Percentiles rank a stretch among this genome's conserved stretches.
Conservation (phyloP, 2,113 vertebrate species). For the Petromus typicus region DNA sequence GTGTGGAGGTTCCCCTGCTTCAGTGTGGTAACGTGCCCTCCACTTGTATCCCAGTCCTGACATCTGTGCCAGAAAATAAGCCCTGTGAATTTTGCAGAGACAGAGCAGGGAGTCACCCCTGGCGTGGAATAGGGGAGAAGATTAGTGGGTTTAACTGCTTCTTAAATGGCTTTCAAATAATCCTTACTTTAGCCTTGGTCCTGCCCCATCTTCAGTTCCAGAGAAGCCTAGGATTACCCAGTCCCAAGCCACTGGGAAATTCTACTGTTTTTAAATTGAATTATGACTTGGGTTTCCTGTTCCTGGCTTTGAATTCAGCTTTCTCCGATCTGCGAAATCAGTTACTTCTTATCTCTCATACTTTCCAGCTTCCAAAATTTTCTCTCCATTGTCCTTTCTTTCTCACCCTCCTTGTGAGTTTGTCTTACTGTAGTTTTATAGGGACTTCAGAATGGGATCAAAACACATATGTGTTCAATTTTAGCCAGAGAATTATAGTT, state of each 20-base stretch:
- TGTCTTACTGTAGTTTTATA: constrained; percentile 39
- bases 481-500: constrained; percentile 46
- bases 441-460: constrained; percentile 31
- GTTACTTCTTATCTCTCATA: neutral
- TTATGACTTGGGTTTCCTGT: neutral
- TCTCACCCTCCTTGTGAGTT: constrained; percentile 18
- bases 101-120: neutral
- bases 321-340: constrained; percentile 38
- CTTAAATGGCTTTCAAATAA: constrained; percentile 63
- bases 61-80: constrained; percentile 28
- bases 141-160: constrained; percentile 49
- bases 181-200: constrained; percentile 43
- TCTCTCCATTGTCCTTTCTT: neutral
- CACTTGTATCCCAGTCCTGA: neutral
- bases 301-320: constrained; percentile 16
- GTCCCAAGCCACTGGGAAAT: constrained; percentile 26
- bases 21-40: neutral
- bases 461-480: constrained; percentile 49
- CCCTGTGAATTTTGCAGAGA: constrained; percentile 33
- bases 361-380: neutral
- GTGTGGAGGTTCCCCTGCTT: neutral
- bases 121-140: neutral
- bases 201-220: constrained; percentile 24
- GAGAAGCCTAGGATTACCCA: constrained; percentile 33
- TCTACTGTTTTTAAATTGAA: constrained; percentile 17